Conservation (phyloP, 2,888 invertebrate genomes). For the Cataglyphis albicans region DNA sequence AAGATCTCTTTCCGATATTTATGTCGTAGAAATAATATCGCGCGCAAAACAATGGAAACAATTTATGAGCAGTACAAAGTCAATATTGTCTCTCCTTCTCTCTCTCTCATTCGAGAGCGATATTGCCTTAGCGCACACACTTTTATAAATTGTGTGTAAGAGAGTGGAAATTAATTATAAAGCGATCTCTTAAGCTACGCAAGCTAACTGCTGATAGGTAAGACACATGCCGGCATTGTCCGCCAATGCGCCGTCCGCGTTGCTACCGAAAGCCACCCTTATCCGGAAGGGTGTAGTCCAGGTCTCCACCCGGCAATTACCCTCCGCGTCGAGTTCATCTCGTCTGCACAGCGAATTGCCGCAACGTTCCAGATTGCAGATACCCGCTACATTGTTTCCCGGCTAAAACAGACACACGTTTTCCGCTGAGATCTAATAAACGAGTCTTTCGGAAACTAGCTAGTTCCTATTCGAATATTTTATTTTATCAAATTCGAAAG, state of each 20-base stretch:
- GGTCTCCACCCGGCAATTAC: slow-evolving; percentile 90
- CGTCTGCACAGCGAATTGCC: slow-evolving; percentile 91
- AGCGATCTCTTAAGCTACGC: slow-evolving; percentile 84
- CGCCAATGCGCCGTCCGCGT: slow-evolving; percentile 88
- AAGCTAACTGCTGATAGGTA: slow-evolving; percentile 91
- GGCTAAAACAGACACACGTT: slow-evolving; percentile 86
- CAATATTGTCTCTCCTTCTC: not conserved
- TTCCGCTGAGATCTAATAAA: not conserved
- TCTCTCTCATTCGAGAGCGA: not conserved
- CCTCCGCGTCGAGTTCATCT: slow-evolving; percentile 84
- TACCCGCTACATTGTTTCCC: slow-evolving; percentile 88
- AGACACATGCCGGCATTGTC: slow-evolving; percentile 94
- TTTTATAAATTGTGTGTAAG: slow-evolving; percentile 6
- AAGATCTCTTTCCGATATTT: slow-evolving; percentile 8
- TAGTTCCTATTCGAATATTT: not conserved
- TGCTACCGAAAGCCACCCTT: slow-evolving; percentile 92
- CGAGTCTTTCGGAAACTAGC: not conserved
- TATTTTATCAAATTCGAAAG: not conserved
- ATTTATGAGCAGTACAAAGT: not conserved
- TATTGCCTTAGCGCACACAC: not conserved
- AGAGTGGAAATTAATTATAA: slow-evolving; percentile 1
- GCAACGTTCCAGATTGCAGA: slow-evolving; percentile 93
- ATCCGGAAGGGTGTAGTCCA: slow-evolving; percentile 92
- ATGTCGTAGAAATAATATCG: not conserved
- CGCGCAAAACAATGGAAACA: not conserved